A percentile compares a stretch with the other conserved stretches of the same genome.
Evolutionary conservation across 2,113 vertebrate genomes (phyloP).

Genomic region (Genyomyrus donnyi): DNA sequence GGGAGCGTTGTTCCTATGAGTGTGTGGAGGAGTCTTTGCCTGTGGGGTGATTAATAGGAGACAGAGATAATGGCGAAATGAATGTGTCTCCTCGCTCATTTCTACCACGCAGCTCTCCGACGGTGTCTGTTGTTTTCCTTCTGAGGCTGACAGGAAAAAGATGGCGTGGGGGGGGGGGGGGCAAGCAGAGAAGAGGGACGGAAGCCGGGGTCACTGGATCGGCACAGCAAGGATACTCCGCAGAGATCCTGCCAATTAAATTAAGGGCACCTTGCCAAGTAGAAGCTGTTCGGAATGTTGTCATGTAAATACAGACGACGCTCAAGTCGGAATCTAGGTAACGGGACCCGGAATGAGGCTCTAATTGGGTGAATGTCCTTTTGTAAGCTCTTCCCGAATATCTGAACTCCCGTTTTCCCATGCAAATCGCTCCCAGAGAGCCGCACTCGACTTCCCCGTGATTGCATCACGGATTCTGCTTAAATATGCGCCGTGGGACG

Average conservation of each 20-base stretch:
- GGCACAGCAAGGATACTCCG: conserved; percentile 44
- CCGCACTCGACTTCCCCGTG: background rate
- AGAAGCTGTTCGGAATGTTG: conserved; percentile 65
- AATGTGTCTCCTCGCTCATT: conserved; percentile 40
- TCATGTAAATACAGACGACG: conserved; percentile 59
- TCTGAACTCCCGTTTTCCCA: background rate
- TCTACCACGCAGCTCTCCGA: conserved; percentile 34
- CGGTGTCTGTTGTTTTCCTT: conserved; percentile 34
- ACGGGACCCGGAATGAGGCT: conserved; percentile 36
- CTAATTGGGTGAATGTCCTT: conserved; percentile 39
- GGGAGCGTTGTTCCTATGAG: background rate
- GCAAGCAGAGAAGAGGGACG: conserved; percentile 52
- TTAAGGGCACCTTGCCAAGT: conserved; percentile 63
- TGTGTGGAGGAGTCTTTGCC: background rate
- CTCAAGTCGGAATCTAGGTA: conserved; percentile 45
- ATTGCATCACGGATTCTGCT: background rate
- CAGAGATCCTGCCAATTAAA: conserved; percentile 61
- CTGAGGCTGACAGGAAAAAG: conserved; percentile 49
- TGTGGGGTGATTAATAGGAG: conserved; percentile 37
- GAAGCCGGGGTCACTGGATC: conserved; percentile 39
- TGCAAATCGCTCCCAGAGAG: background rate
- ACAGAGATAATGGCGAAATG: conserved; percentile 35
- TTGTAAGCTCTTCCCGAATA: background rate
- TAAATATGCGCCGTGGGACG: background rate
- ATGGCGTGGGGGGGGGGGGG: conserved; percentile 36